Evolutionary conservation across 1,140 invertebrate genomes (phyloP), one percentile per base, ranked within the genome.

Genomic region (Agraylea sexmaculata): DNA sequence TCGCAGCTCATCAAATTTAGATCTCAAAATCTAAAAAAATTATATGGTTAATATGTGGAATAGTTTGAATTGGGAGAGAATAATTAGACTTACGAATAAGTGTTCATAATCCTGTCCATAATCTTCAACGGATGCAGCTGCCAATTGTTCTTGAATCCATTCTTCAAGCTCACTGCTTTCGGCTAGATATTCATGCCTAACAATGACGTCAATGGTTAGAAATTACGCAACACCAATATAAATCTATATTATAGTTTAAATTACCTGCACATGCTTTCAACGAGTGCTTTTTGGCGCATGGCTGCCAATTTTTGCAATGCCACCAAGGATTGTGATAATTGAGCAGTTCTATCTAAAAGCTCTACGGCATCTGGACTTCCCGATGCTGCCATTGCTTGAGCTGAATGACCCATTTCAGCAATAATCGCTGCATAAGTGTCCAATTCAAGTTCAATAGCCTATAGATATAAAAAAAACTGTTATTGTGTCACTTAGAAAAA

Each of bases 21-120:
- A 81, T 54, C 88, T 80, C 13, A 96, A 58, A 21, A 87, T 68
- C 78, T 84, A 49, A 33, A 70, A 60, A 52, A 47, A 34, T 50
- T 48, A 42, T 31, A 7, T 6, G 7, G 23, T 13, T 6, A 32
- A 16, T 32, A 32, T 8, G 13, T 8, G 20, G 19, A 13, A 40
- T 19, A 21, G 15, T 32, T 10, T 8, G 21, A 32, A 29, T 20
- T 34, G n/a, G 19, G 19, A 41, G 18, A 23, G 30, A 16, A 31
- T 2, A 28, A 39, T 27, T 28, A 3, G 15, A 60, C 60, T 60
- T 55, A 88, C 79, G 63, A 91, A 62, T 18, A 96, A 62, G 68
- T 98, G 93, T 59, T 98, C 94, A 58, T 91, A 96, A 68, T 98
- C 93, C 58, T 90, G 86, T 4, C 93, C 93, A 62, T 92, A 97